Conservation (phyloP, 1,140 invertebrate species). For the Hyles vespertilio region DNA sequence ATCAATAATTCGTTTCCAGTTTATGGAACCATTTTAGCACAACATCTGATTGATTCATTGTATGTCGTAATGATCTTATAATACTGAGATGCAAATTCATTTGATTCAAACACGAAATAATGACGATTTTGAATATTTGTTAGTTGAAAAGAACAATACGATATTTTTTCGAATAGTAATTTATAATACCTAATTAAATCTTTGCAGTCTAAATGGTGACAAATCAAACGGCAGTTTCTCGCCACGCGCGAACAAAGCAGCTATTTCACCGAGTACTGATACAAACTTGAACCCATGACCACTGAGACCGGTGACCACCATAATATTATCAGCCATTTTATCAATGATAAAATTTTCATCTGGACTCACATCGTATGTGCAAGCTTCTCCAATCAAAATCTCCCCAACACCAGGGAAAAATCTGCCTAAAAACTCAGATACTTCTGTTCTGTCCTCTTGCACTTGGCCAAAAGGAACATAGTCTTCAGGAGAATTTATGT, state of each 20-base stretch:
- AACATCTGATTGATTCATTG: no score
- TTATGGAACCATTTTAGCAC: no score
- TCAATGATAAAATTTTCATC: conserved; percentile 13
- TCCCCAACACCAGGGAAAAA: conserved; percentile 2
- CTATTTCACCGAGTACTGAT: conserved; percentile 10
- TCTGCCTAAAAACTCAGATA: not conserved
- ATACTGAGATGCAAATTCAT: no score
- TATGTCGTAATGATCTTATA: no score
- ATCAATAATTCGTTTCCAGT: no score
- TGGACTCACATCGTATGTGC: conserved; percentile 12
- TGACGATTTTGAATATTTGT: no score
- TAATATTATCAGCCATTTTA: not conserved
- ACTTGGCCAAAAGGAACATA: not conserved
- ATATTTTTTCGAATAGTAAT: not conserved
- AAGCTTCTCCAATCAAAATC: not conserved
- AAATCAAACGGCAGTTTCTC: conserved; percentile 4
- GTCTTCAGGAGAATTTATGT: not conserved
- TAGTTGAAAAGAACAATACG: no score
- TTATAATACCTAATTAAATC: conserved; percentile 3
- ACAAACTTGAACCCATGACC: conserved; percentile 14
- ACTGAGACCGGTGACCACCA: conserved; percentile 8
- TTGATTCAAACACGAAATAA: no score
- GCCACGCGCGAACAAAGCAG: not conserved
- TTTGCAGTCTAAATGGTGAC: conserved; percentile 3
- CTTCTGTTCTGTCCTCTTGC: not conserved